Percentiles rank a stretch among this genome's conserved stretches.
Conservation (phyloP, 2,888 invertebrate genomes). For the Achlya flavicornis region DNA sequence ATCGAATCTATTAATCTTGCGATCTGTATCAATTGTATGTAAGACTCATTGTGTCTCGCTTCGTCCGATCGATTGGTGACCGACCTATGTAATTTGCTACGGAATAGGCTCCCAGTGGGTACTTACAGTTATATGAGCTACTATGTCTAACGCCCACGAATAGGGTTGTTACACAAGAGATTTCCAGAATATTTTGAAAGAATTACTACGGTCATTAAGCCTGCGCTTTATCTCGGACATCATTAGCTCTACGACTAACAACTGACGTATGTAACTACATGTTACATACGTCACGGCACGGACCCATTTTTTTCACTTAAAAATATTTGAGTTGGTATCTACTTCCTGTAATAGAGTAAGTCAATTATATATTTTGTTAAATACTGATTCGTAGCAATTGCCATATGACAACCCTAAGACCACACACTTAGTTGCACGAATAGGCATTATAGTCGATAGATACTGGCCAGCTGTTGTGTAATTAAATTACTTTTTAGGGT, state of each 20-base stretch:
- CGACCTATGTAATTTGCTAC: conserved; percentile 10
- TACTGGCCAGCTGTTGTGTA: not conserved
- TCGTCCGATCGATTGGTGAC: conserved; percentile 21
- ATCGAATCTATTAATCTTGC: conserved; percentile 34
- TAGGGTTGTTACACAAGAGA: not conserved
- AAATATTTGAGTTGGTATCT: too few relatives aligned
- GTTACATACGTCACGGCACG: too few relatives aligned
- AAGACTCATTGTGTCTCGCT: conserved; percentile 21
- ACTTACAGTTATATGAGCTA: conserved; percentile 11
- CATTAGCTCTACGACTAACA: not conserved
- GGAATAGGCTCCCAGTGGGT: not conserved
- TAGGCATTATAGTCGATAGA: conserved; percentile 1
- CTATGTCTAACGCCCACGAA: not conserved
- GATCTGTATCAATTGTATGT: conserved; percentile 29
- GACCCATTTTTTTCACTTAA: too few relatives aligned
- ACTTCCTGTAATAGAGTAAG: not conserved
- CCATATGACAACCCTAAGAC: not conserved
- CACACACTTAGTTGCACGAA: conserved; percentile 3
- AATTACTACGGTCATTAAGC: not conserved
- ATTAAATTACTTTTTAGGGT: conserved; percentile 2
- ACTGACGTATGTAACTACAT: not conserved
- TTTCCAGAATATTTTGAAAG: not conserved
- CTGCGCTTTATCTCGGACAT: not conserved
- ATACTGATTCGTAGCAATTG: not conserved
- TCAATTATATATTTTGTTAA: not conserved